phyloP scores from a whole-genome alignment of 2,797 vertebrate genomes.

The Diglossa cyanea region DNA sequence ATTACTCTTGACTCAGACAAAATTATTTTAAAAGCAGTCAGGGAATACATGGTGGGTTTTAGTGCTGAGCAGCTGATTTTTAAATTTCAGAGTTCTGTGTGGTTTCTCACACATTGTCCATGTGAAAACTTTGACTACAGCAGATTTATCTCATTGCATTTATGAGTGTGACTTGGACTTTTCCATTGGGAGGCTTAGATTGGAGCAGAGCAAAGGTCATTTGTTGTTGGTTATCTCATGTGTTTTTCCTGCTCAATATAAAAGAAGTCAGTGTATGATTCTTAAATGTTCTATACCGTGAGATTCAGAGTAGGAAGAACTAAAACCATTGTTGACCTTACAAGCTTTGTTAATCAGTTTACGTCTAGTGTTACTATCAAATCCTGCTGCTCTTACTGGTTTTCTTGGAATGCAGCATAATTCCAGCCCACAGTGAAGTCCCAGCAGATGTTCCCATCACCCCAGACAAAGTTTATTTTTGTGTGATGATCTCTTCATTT shows the following conservation, averaged over 20 bases:
- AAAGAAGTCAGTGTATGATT: not conserved
- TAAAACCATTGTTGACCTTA: not conserved
- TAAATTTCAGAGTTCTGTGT: not conserved
- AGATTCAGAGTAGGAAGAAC: not conserved
- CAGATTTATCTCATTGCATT: not conserved
- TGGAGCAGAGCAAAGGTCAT: not conserved
- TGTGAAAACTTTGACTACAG: not conserved
- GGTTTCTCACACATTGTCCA: not conserved
- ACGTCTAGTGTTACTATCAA: not conserved
- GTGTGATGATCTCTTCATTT: not conserved
- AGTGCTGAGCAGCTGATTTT: not conserved
- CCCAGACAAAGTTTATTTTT: slow-evolving; percentile 12
- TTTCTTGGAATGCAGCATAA: not conserved
- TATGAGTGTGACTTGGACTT: not conserved
- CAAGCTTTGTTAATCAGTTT: not conserved
- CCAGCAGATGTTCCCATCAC: not conserved
- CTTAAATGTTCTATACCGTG: not conserved
- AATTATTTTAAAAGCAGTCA: not conserved
- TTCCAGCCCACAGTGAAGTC: not conserved
- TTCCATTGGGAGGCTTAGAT: not conserved
- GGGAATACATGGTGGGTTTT: not conserved
- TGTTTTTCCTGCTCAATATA: not conserved
- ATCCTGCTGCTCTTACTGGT: not conserved
- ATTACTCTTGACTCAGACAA: not conserved
- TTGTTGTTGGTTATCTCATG: not conserved